Evolutionary conservation across 2,797 vertebrate species (phyloP), one percentile per base, ranked within the genome.

Genomic region (Heteromormyrus szaboi): DNA sequence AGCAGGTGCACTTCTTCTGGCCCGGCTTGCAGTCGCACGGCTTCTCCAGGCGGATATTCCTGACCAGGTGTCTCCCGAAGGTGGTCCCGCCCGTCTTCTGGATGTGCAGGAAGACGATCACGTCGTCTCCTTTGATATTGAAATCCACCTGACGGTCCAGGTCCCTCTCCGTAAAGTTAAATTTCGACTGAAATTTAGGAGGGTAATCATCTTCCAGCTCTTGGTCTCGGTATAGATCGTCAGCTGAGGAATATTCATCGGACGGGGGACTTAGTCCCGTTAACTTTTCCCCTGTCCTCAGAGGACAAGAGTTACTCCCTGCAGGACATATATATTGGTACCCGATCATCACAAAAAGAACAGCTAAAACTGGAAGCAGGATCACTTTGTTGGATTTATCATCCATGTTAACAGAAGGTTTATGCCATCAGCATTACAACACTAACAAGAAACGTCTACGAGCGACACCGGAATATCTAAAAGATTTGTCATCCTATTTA

Each of bases 51-150:
- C 95, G 97, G 90, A 99, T 99, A 96, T 99, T 99, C 95, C 97
- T 96, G 92, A 99, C 98, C 94, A 99, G 92, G 93, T 99, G 98
- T 83, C 98, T 93, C 65, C 98, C 98, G 93, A 99, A 99, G 29
- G 98, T 99, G 91, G 98, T 99, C 22, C 98, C 98, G 0, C 98
- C 98, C 1, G 98, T 99, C 94, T 99, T 99, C 95, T 99, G 98
- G 94, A 99, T 99, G 96, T 99, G 98, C 89, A 99, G 92, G 91
- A 99, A 99, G 76, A 98, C 98, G 7, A 99, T 98, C 95, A 98
- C 97, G 93, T 99, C 98, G 93, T 97, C 97, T 85, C 96, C 97
- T 76, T 96, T 96, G 91, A 99, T 98, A 92, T 99, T 97, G 95
- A 99, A 99, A 92, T 96, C 96, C 95, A 97, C 97, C 91, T 96